Percentiles rank a stretch among this genome's conserved stretches.
Evolutionary conservation across 2,113 vertebrate genomes (phyloP).

Genomic region (Cebidichthys violaceus): DNA sequence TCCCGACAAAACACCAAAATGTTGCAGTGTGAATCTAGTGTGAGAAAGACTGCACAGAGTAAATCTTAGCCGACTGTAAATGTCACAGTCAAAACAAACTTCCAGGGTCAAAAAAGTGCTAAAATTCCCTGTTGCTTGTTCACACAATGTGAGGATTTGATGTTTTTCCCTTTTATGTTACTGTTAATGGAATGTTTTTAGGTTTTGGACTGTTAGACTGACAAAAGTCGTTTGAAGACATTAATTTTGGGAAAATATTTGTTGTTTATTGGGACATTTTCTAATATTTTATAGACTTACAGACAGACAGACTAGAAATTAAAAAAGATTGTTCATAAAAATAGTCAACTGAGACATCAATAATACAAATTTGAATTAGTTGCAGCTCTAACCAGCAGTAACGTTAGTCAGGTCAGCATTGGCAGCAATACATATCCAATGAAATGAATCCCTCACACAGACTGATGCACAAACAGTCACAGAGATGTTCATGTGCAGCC

Average conservation of each 20-base stretch:
- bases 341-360: not conserved
- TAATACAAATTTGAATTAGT: not conserved
- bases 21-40: not conserved
- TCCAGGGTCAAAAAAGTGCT: too few species aligned
- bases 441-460: not conserved
- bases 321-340: not conserved
- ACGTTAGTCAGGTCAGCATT: slow-evolving; percentile 4
- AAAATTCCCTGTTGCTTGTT: too few species aligned
- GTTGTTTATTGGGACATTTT: not conserved
- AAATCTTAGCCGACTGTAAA: too few species aligned
- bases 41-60: not conserved
- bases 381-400: not conserved
- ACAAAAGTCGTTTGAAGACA: not conserved
- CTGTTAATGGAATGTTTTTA: not conserved
- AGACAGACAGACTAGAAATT: not conserved
- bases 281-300: not conserved
- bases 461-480: not conserved
- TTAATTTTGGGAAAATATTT: not conserved
- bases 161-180: not conserved
- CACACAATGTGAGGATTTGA: not conserved
- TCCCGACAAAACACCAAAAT: not conserved
- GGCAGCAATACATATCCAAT: not conserved
- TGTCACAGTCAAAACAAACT: too few species aligned
- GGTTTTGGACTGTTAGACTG: not conserved
- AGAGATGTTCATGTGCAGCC: not conserved